Evolutionary conservation across 2,797 vertebrate genomes (phyloP).

Genomic region (Hippoglossus hippoglossus): DNA sequence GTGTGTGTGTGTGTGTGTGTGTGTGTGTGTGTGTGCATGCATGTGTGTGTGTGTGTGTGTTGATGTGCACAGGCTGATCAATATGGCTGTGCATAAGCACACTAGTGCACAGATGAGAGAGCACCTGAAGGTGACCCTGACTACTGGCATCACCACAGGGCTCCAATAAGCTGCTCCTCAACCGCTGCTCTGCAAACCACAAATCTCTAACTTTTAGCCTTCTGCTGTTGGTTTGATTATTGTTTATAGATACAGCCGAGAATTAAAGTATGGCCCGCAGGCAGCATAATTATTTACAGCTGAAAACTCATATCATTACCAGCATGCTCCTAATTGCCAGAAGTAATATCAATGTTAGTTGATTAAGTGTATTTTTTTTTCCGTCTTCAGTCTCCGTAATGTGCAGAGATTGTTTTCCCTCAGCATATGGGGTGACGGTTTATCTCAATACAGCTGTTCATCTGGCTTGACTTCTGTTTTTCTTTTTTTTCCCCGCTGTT

Average conservation of each 20-base stretch:
- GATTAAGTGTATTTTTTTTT: conserved; percentile 89
- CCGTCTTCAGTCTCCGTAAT: conserved; percentile 85
- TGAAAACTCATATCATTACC: conserved; percentile 99
- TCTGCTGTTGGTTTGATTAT: conserved; percentile 96
- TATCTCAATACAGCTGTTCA: conserved; percentile 86
- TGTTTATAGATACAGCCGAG: conserved; percentile 99
- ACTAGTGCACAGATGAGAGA: conserved; percentile 83
- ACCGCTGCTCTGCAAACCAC: conserved; percentile 78
- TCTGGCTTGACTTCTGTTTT: conserved; percentile 81
- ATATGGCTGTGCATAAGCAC: conserved; percentile 87
- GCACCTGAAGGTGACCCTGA: conserved; percentile 95
- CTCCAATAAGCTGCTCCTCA: conserved; percentile 89
- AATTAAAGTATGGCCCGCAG: conserved; percentile 99
- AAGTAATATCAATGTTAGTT: conserved; percentile 99
- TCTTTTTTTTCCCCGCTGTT: conserved; percentile 55
- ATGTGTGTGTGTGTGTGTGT: conserved; percentile 35
- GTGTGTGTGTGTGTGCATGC: conserved; percentile 27
- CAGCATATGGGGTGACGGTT: conserved; percentile 88
- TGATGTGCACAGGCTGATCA: conserved; percentile 82
- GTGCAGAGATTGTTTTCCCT: conserved; percentile 91
- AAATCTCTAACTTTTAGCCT: conserved; percentile 92
- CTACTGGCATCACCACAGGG: conserved; percentile 92
- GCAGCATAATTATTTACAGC: conserved; percentile 99
- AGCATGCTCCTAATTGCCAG: conserved; percentile 99
- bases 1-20: conserved; percentile 14